Percentiles rank a stretch among this genome's conserved stretches.
Evolutionary conservation across 1,140 invertebrate species (phyloP).

Genomic region (Drosophila erecta): DNA sequence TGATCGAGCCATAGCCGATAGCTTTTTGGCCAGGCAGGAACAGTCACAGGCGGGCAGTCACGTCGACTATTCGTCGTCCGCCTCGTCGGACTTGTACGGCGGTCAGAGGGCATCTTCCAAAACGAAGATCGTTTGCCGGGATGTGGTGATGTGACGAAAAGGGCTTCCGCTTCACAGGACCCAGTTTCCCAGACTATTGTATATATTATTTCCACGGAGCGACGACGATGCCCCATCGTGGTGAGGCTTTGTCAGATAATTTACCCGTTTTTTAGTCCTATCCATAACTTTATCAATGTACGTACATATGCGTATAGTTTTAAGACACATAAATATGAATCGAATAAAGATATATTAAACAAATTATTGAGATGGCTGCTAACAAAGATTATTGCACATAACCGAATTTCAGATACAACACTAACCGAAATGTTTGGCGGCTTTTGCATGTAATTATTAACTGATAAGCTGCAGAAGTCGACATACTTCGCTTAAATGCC

Average conservation of each 20-base stretch:
- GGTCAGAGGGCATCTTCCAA: conserved; percentile 66
- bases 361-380: no score
- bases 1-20: conserved; percentile 80
- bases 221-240: neutral
- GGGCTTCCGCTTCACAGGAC: neutral
- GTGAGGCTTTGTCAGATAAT: neutral
- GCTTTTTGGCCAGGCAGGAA: conserved; percentile 77
- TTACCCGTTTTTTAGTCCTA: conserved; percentile 10
- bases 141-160: conserved; percentile 64
- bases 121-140: conserved; percentile 73
- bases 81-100: conserved; percentile 54
- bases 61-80: conserved; percentile 76
- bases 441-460: no score
- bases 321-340: conserved; percentile 48
- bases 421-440: no score
- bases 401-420: no score
- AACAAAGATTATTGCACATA: no score
- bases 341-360: conserved; percentile 64
- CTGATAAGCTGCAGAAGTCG: no score
- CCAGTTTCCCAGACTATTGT: conserved; percentile 27
- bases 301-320: conserved; percentile 13
- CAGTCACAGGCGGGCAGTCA: conserved; percentile 76
- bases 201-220: conserved; percentile 14
- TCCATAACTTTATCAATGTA: neutral
- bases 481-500: no score